A percentile compares a stretch with the other conserved stretches of the same genome.
Conservation (phyloP, 53 echinoderm and acorn worm genomes). For the Temnopleurus reevesii region DNA sequence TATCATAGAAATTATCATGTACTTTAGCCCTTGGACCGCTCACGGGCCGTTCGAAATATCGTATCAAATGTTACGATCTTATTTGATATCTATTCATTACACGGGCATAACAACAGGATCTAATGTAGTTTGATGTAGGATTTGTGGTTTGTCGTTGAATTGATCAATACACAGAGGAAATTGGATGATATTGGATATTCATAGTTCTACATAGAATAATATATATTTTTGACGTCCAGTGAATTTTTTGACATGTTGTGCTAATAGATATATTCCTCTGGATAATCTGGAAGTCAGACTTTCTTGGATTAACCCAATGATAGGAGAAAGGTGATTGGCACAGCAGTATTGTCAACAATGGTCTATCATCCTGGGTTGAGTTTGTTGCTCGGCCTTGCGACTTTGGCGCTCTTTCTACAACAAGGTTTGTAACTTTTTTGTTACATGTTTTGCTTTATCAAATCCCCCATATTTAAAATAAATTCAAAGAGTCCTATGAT, state of each 20-base stretch:
- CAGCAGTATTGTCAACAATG: not conserved
- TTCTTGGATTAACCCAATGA: not conserved
- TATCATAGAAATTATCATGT: not conserved
- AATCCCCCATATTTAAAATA: too few species aligned
- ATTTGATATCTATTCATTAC: not conserved
- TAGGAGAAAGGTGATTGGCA: not conserved
- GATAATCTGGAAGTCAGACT: not conserved
- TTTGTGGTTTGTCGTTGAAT: not conserved
- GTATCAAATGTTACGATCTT: not conserved
- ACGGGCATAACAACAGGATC: not conserved
- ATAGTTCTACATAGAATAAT: not conserved
- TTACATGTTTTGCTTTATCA: too few species aligned
- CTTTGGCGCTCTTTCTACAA: not conserved
- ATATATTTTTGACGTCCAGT: too few species aligned
- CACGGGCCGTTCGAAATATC: not conserved
- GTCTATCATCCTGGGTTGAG: not conserved
- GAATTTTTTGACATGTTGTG: too few species aligned
- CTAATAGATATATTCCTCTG: too few species aligned
- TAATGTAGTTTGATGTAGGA: not conserved
- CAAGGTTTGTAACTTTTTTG: not conserved
- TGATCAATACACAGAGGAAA: not conserved
- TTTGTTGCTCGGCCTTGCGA: not conserved
- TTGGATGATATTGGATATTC: not conserved
- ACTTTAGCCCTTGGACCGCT: conserved; percentile 12
- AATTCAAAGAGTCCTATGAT: too few species aligned